Base-by-base conservation (phyloP, 2,113 vertebrate species). In the Stegastes partitus region DNA sequence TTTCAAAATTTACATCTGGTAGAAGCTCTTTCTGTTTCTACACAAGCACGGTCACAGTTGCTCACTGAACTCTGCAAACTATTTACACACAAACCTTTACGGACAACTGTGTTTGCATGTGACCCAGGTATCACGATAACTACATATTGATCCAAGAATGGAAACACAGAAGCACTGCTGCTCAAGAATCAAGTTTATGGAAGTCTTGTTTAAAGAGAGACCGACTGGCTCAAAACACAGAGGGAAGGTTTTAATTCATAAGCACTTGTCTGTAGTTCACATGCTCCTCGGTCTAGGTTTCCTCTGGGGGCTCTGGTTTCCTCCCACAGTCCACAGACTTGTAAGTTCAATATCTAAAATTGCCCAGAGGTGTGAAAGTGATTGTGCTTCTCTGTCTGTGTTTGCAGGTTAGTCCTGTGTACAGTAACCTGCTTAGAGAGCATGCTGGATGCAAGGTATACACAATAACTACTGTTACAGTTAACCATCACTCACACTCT, bases 231-330 rank as follows among this genome's bases (percentile, higher is more conserved):
- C 21, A 2, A 25, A 62, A 16, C 22, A 0, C 39, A 42, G n/a
- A n/a, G n/a, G n/a, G n/a, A 18, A 18, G 51, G 12, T 51, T 49
- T 56, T 61, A 21, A 31, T 51, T 10, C 28, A 63, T 0, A 19
- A 22, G 23, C 3, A 56, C 56, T 39, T 50, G 18, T 49, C 5
- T 15, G 1, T 1, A 22, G 18, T 37, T 42, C 1, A 16, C 9
- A 11, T 8, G 22, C 26, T 12, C 37, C 63, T 34, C 11, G 12
- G 18, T 80, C 14, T 61, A n/a, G 8, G 14, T 53, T 79, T 70
- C 75, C 74, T 78, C 69, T 61, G 58, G 59, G 16, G 16, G 31
- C 56, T 68, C 62, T 63, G 31, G 31, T 34, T 34, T 70, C 75
- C 74, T 78, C 73, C 47, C 45, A 68, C 53, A 61, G 31, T 50